phyloP scores from a whole-genome alignment of 1,140 invertebrate species.

The Sogatella furcifera region DNA sequence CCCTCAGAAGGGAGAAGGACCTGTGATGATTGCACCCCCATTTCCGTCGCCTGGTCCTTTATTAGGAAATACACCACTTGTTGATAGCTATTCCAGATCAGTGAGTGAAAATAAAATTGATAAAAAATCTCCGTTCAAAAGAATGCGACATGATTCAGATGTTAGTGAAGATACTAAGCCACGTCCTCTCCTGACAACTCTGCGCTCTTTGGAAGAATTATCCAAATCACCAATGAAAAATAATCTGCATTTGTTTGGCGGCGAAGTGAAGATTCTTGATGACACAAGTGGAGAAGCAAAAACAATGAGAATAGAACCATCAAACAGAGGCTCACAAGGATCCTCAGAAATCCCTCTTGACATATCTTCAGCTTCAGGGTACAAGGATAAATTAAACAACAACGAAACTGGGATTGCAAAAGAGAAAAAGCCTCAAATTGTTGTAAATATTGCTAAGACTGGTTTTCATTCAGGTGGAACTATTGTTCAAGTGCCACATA shows the following conservation, averaged over 20 bases:
- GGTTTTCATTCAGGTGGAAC: slow-evolving; percentile 33
- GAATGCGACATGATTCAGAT: not conserved
- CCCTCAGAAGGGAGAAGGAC: not conserved
- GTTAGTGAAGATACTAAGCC: too few species aligned
- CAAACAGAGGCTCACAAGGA: slow-evolving; percentile 10
- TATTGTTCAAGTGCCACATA: slow-evolving; percentile 25
- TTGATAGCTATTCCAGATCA: slow-evolving; percentile 38
- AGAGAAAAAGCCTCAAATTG: slow-evolving; percentile 8
- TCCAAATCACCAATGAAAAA: slow-evolving; percentile 37
- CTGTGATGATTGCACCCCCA: slow-evolving; percentile 30
- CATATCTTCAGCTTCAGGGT: not conserved
- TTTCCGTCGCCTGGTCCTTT: slow-evolving; percentile 67
- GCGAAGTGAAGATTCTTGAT: slow-evolving; percentile 61
- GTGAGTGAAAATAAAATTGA: too few species aligned
- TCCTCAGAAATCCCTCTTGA: not conserved
- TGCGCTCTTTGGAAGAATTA: slow-evolving; percentile 45
- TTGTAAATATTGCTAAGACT: slow-evolving; percentile 34
- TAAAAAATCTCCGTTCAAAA: not conserved
- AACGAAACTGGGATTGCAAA: slow-evolving; percentile 4
- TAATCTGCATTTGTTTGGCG: slow-evolving; percentile 62
- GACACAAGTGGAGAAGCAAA: slow-evolving; percentile 52
- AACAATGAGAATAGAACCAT: slow-evolving; percentile 54
- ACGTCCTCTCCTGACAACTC: slow-evolving; percentile 26
- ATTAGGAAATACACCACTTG: slow-evolving; percentile 62
- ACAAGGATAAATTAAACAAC: not conserved